Conservation (phyloP, 2,113 vertebrate genomes). For the Larimichthys polyactis region DNA sequence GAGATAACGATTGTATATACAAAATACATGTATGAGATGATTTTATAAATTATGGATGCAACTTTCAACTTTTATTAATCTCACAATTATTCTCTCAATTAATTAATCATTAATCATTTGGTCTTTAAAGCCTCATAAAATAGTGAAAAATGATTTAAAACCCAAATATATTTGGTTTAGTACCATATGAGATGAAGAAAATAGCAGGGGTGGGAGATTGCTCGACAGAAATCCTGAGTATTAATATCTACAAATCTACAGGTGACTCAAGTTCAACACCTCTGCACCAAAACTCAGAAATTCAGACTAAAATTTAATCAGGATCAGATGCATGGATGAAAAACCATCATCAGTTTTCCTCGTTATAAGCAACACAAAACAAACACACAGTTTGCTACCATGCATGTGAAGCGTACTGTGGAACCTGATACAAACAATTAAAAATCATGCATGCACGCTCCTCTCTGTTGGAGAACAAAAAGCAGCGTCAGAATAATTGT, state of each 20-base stretch:
- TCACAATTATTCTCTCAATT: neutral
- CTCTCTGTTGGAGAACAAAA: conserved; percentile 23
- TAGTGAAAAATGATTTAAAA: no score
- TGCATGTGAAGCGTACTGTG: neutral
- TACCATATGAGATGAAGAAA: no score
- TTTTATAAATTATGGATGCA: neutral
- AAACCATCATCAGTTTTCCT: neutral
- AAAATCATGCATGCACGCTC: neutral
- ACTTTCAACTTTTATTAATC: neutral
- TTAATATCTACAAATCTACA: neutral
- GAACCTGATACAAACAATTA: conserved; percentile 16
- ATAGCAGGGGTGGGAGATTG: no score
- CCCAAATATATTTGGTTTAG: no score
- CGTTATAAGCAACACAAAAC: neutral
- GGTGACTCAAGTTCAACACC: neutral
- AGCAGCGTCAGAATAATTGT: conserved; percentile 22
- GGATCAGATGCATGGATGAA: neutral
- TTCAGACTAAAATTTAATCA: neutral
- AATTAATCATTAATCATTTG: neutral
- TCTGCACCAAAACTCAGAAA: neutral
- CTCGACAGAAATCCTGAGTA: no score
- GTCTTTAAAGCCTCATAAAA: no score
- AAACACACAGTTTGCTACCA: neutral
- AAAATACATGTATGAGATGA: neutral
- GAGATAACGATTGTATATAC: neutral